A percentile compares a stretch with the other conserved stretches of the same genome.
phyloP scores from a whole-genome alignment of 2,797 vertebrate genomes.

The Paratrypauchen microcephalus region DNA sequence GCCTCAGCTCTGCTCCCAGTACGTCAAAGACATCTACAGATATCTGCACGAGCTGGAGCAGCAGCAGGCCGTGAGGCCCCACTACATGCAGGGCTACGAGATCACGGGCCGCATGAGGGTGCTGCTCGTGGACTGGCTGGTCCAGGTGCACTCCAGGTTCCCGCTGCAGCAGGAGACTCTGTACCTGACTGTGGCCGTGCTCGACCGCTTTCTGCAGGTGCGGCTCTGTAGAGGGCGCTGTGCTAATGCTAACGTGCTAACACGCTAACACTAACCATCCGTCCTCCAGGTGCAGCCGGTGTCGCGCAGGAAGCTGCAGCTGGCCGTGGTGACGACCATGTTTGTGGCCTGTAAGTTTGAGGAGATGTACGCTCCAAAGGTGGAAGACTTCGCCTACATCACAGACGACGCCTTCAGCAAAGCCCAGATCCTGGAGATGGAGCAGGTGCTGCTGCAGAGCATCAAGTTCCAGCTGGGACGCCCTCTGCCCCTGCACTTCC shows the following conservation, averaged over 20 bases:
- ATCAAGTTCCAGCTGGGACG: constrained; percentile 89
- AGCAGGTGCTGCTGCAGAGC: constrained; percentile 80
- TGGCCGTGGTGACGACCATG: constrained; percentile 90
- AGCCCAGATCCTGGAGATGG: constrained; percentile 89
- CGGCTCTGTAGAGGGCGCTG: background rate
- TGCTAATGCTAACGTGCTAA: background rate
- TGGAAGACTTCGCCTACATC: constrained; percentile 92
- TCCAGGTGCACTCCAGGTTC: constrained; percentile 92
- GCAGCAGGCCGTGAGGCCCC: constrained; percentile 78
- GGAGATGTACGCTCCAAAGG: constrained; percentile 86
- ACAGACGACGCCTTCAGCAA: constrained; percentile 88
- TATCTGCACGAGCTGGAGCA: constrained; percentile 91
- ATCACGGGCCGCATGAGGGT: constrained; percentile 88
- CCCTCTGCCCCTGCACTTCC: constrained; percentile 90
- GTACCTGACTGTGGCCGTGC: constrained; percentile 88
- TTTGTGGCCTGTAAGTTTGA: constrained; percentile 93
- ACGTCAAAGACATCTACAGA: constrained; percentile 90
- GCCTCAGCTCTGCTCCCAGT: constrained; percentile 90
- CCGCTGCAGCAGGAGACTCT: constrained; percentile 92
- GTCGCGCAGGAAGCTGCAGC: constrained; percentile 87
- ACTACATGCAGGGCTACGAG: constrained; percentile 84
- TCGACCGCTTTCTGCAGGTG: constrained; percentile 93
- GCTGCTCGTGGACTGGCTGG: constrained; percentile 92
- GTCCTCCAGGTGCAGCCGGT: constrained; percentile 84
- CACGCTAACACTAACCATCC: background rate